These are phyloP conservation scores for Tridacna crocea DNA, from an alignment of 2,888 invertebrate genomes.

Conservation along the genomic window DNA sequence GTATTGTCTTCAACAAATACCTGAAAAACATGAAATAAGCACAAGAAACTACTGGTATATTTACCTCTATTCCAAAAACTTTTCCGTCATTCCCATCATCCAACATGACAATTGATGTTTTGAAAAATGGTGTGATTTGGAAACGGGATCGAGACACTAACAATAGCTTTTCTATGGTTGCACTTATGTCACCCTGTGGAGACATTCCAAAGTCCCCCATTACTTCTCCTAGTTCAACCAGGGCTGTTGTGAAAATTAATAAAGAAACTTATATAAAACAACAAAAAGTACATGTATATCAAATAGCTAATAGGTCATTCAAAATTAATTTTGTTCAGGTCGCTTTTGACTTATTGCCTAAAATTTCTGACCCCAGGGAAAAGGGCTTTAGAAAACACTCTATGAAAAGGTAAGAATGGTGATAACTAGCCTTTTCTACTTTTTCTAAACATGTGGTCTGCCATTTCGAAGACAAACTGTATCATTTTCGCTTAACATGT, in stretches of 20 bases:
- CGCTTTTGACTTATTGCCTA: too few relatives aligned
- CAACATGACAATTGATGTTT: conserved; percentile 2
- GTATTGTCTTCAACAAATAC: too few relatives aligned
- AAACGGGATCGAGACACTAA: conserved; percentile 15
- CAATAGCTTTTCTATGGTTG: conserved; percentile 3
- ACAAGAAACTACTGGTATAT: not conserved
- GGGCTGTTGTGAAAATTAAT: conserved; percentile 9
- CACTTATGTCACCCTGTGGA: not conserved
- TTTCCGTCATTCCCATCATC: conserved; percentile 5
- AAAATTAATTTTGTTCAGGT: too few relatives aligned
- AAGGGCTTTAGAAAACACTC: too few relatives aligned
- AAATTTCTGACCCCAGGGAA: too few relatives aligned
- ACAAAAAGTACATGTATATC: not conserved
- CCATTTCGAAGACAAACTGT: too few relatives aligned
- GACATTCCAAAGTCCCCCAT: conserved; percentile 34
- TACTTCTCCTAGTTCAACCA: conserved; percentile 29
- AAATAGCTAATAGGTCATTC: too few relatives aligned
- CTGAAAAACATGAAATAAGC: too few relatives aligned
- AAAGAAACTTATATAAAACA: not conserved
- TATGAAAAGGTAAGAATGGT: too few relatives aligned
- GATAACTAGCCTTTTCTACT: too few relatives aligned
- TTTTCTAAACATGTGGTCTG: too few relatives aligned
- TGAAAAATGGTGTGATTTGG: conserved; percentile 42
- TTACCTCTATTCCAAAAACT: conserved; percentile 32
- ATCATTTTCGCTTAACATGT: too few relatives aligned